Evolutionary conservation across 1,140 invertebrate species (phyloP), one percentile per base, ranked within the genome.

Genomic region (Meloidogyne hapla): DNA sequence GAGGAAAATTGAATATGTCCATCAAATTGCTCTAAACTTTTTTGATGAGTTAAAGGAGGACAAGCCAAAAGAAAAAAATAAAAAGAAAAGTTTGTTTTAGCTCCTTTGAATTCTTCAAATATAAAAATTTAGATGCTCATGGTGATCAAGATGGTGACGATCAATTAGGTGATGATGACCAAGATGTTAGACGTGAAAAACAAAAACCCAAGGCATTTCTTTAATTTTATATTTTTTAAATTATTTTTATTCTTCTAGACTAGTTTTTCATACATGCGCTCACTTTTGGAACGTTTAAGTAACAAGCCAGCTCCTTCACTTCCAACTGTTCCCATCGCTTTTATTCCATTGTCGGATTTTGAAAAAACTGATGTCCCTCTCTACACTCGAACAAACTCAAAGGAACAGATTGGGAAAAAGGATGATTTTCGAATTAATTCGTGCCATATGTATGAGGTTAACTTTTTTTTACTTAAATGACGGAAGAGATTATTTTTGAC

Each of bases 381-480:
- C 25, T 76, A 64, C 66, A 70, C 56, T 28, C 74, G 80, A 12
- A 79, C 78, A 45, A 79, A 79, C 23, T 69, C 56, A 13, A 77
- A 48, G 2, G 80, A 81, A 56, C 79, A 83, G 10, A 71, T 81
- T 40, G 88, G 87, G 21, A 88, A 87, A 75, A 79, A 85, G 38
- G 87, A 85, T 75, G 88, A 88, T 73, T 89, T 88, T 82, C 86
- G 85, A 68, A 84, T 88, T 77, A 88, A 88, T 80, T 85, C 84
- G 0, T 83, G 84, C 69, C 80, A 82, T 64, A 75, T 88, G 63
- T 82, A 86, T 70, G 45, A 71, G 21, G 75, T 79, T 45, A n/a
- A n/a, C n/a, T n/a, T n/a, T n/a, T n/a, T n/a, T n/a, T n/a, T n/a
- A n/a, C n/a, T n/a, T n/a, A n/a, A n/a, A n/a, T n/a, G n/a, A n/a